These are phyloP conservation scores for Platypus cylindrus DNA, from an alignment of 2,888 invertebrate genomes.

Conservation along the genomic window DNA sequence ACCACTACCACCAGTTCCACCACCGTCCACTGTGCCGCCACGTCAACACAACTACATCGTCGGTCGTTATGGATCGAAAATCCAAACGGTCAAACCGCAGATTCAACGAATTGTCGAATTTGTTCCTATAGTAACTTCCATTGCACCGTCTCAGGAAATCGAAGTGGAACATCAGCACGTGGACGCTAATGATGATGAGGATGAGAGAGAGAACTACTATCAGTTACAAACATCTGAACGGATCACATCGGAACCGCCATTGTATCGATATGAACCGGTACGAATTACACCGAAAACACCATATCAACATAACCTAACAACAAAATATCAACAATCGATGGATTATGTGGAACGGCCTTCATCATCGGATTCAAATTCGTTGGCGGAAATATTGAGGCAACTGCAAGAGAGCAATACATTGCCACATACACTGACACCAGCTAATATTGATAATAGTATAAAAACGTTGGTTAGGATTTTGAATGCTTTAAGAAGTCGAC, in stretches of 20 bases:
- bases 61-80: constrained; percentile 2
- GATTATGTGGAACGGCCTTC: constrained; percentile 19
- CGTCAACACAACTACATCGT: constrained; percentile 1
- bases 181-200: not conserved
- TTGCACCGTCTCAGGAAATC: not conserved
- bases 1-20: no score
- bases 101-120: constrained; percentile 2
- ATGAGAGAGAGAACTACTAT: no score
- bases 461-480: constrained; percentile 63
- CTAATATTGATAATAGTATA: constrained; percentile 69
- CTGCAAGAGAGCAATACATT: constrained; percentile 60
- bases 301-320: not conserved
- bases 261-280: constrained; percentile 4
- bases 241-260: constrained; percentile 3
- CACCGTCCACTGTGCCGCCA: no score
- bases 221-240: not conserved
- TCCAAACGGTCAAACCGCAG: constrained; percentile 1
- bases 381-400: constrained; percentile 53
- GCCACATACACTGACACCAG: constrained; percentile 61
- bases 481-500: constrained; percentile 48
- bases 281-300: constrained; percentile 5
- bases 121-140: not conserved
- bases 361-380: constrained; percentile 19
- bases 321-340: constrained; percentile 6
- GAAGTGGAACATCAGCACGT: constrained; percentile 4